Conservation (phyloP, 2,797 vertebrate species). For the Xiphophorus birchmanni region DNA sequence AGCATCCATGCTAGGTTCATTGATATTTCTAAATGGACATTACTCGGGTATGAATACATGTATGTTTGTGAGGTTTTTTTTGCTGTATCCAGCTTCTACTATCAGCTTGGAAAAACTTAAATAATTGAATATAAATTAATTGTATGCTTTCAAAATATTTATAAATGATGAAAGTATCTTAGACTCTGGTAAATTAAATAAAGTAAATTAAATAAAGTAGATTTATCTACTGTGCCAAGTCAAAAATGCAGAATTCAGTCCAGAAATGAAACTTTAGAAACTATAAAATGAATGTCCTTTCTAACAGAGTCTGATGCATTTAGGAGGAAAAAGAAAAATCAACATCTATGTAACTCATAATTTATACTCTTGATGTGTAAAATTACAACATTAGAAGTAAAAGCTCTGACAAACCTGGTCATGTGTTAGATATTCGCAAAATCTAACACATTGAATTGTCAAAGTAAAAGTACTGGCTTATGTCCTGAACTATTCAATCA, state of each 20-base stretch:
- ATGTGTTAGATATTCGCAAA: not conserved
- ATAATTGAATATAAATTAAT: not conserved
- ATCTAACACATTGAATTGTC: not conserved
- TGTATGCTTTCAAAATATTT: not conserved
- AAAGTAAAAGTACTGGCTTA: not conserved
- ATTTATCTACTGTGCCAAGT: not conserved
- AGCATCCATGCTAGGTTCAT: not conserved
- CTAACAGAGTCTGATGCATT: not conserved
- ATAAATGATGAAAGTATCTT: not conserved
- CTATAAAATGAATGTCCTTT: not conserved
- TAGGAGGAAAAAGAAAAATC: not conserved
- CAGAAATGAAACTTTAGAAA: not conserved
- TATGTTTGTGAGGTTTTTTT: not conserved
- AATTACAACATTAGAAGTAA: not conserved
- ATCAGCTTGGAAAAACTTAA: not conserved
- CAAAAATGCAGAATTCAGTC: not conserved
- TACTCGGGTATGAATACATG: not conserved
- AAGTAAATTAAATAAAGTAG: too few species aligned
- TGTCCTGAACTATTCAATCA: not conserved
- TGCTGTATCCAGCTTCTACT: not conserved
- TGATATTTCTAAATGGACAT: slow-evolving; percentile 1
- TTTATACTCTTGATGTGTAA: not conserved
- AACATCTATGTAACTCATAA: not conserved
- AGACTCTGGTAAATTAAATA: not conserved
- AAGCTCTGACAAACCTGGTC: not conserved